Percentiles rank a stretch among this genome's conserved stretches.
Conservation (phyloP, 1,140 invertebrate species). For the Hycleus cichorii region DNA sequence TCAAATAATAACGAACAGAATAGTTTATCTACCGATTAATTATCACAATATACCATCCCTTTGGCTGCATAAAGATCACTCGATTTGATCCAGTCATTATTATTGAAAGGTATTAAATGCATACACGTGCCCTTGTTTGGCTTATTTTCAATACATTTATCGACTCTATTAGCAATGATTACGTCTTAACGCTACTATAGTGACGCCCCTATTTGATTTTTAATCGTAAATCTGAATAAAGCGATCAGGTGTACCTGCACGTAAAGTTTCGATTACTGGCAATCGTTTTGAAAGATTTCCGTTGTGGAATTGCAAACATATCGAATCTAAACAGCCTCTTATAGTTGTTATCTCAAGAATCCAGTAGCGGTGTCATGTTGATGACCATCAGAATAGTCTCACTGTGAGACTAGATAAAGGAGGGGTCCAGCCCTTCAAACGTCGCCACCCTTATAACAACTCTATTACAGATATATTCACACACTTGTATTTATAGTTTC, state of each 20-base stretch:
- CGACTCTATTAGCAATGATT: background rate
- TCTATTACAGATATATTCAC: constrained; percentile 14
- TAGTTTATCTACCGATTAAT: no score
- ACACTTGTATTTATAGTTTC: constrained; percentile 13
- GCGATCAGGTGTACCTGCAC: no score
- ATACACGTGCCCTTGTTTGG: constrained; percentile 6
- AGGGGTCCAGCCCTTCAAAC: constrained; percentile 13
- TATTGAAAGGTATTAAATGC: background rate
- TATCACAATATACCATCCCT: background rate
- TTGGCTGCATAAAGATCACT: constrained; percentile 2
- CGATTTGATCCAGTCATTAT: constrained; percentile 4
- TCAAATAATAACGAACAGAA: no score
- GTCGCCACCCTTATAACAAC: constrained; percentile 18
- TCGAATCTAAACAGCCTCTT: constrained; percentile 5
- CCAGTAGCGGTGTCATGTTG: constrained; percentile 6
- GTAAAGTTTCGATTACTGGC: no score
- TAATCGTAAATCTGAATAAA: no score
- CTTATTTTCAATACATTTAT: constrained; percentile 9
- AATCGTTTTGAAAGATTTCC: no score
- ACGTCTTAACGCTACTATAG: background rate
- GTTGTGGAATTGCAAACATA: no score
- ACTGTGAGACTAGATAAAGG: constrained; percentile 16
- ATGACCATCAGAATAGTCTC: constrained; percentile 5
- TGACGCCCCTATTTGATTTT: background rate
- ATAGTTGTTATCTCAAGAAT: constrained; percentile 15